Evolutionary conservation across 1,140 invertebrate species (phyloP).

Genomic region (Hylaeus anthracinus): DNA sequence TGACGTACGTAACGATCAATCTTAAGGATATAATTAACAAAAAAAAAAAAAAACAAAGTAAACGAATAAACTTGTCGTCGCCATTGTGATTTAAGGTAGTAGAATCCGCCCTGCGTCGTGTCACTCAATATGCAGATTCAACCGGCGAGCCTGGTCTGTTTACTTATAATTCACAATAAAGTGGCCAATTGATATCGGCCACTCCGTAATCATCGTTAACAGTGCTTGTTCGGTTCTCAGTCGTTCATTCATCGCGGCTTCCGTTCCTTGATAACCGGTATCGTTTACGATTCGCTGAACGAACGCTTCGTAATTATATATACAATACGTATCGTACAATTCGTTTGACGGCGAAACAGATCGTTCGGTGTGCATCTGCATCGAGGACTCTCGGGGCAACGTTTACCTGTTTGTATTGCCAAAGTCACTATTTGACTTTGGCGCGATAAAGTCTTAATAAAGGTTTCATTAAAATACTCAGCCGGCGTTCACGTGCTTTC

Average conservation of each 20-base stretch:
- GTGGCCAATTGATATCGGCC: background rate
- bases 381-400: conserved; percentile 48
- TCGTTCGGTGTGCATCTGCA: conserved; percentile 48
- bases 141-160: conserved; percentile 20
- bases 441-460: conserved; percentile 73
- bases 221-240: background rate
- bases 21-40: conserved; percentile 53
- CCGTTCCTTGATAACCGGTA: background rate
- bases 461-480: conserved; percentile 73
- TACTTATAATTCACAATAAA: conserved; percentile 24
- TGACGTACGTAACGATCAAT: conserved; percentile 55
- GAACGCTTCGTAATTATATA: background rate
- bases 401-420: conserved; percentile 69
- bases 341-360: background rate
- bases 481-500: background rate
- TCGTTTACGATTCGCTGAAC: background rate
- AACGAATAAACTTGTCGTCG: conserved; percentile 70
- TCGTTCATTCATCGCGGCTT: background rate
- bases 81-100: conserved; percentile 73
- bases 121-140: conserved; percentile 54
- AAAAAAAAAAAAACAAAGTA: conserved; percentile 44
- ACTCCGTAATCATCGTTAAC: background rate
- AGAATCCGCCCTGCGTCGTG: conserved; percentile 32
- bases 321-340: background rate
- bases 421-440: conserved; percentile 69